Conservation (phyloP, 2,797 vertebrate genomes). For the Spheniscus humboldti region DNA sequence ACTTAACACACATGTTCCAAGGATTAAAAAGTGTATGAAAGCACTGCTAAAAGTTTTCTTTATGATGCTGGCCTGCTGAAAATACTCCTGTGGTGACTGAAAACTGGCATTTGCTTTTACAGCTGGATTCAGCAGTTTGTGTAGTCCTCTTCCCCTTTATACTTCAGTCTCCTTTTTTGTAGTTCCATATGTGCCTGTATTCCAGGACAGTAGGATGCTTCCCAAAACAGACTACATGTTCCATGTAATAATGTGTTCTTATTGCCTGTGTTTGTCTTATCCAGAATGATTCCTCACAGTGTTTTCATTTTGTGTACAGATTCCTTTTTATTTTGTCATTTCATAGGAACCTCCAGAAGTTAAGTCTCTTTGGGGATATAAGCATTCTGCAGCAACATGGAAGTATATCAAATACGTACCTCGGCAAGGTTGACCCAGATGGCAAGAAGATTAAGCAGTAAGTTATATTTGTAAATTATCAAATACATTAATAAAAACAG, state of each 20-base stretch:
- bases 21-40: background rate
- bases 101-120: background rate
- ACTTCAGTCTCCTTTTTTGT: background rate
- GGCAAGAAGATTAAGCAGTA: constrained; percentile 97
- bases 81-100: background rate
- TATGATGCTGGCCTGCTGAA: background rate
- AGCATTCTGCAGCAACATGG: constrained; percentile 92
- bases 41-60: background rate
- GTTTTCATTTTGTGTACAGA: background rate
- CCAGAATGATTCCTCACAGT: background rate
- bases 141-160: background rate
- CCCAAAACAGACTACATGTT: background rate
- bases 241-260: background rate
- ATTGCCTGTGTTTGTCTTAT: background rate
- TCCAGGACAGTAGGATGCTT: background rate
- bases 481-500: background rate
- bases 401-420: constrained; percentile 86
- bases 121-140: background rate
- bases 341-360: constrained; percentile 90
- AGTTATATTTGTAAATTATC: constrained; percentile 64
- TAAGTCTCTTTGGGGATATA: constrained; percentile 95
- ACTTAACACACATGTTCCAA: background rate
- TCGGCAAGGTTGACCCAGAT: constrained; percentile 90
- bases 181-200: background rate
- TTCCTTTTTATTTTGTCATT: constrained; percentile 16